Evolutionary conservation across 2,113 vertebrate species (phyloP).

Genomic region (Epinephelus fuscoguttatus): DNA sequence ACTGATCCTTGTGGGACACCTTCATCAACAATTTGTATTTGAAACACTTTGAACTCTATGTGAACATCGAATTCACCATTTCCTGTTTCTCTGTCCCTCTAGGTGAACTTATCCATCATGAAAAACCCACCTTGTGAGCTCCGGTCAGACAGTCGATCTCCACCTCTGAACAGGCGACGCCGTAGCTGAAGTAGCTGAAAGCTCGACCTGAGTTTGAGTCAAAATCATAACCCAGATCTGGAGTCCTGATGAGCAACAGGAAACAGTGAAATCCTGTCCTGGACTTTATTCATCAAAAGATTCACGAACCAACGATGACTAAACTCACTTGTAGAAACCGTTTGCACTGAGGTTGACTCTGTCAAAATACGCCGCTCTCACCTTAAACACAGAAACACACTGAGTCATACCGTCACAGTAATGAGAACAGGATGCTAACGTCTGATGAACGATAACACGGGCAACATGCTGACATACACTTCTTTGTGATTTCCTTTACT

Average conservation of each 20-base stretch:
- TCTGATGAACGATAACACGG: too few relatives aligned
- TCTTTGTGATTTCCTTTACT: too few relatives aligned
- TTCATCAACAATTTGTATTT: not conserved
- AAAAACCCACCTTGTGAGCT: slow-evolving; percentile 88
- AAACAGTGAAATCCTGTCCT: not conserved
- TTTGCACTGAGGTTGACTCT: slow-evolving; percentile 92
- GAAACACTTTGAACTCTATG: not conserved
- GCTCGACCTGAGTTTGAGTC: slow-evolving; percentile 89
- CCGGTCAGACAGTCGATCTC: slow-evolving; percentile 97
- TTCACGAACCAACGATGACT: not conserved
- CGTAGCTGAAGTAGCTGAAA: slow-evolving; percentile 92
- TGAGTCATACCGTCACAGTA: too few relatives aligned
- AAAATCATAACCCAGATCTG: slow-evolving; percentile 90
- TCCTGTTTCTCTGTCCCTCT: not conserved
- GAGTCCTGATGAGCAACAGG: slow-evolving; percentile 83
- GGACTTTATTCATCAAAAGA: not conserved
- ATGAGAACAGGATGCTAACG: too few relatives aligned
- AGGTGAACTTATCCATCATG: not conserved
- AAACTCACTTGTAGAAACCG: slow-evolving; percentile 94
- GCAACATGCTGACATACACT: too few relatives aligned
- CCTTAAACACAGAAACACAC: slow-evolving; percentile 79
- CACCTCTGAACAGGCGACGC: slow-evolving; percentile 94
- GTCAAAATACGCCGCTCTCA: slow-evolving; percentile 88
- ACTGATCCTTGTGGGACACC: not conserved
- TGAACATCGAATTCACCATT: not conserved